Conservation (phyloP, 2,888 invertebrate species). For the Drosophila flavopinicola region DNA sequence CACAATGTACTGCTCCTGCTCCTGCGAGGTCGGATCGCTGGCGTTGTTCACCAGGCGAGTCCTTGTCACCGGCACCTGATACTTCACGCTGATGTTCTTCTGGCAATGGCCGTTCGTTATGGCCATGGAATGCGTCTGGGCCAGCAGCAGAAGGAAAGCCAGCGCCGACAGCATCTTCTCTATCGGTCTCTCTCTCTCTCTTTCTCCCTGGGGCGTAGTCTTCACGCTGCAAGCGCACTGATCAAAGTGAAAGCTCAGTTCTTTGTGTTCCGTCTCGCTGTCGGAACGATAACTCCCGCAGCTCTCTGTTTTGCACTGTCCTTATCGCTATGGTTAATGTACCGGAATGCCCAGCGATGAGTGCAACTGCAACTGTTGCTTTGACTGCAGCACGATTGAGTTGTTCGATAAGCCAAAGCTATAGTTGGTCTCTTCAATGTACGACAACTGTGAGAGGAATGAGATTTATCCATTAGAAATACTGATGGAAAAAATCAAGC, state of each 20-base stretch:
- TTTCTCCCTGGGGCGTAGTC: slow-evolving; percentile 4
- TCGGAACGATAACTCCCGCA: slow-evolving; percentile 46
- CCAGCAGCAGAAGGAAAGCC: slow-evolving; percentile 11
- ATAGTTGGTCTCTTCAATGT: neutral
- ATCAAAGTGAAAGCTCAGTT: slow-evolving; percentile 56
- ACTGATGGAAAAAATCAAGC: no score
- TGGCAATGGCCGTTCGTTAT: slow-evolving; percentile 78
- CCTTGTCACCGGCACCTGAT: slow-evolving; percentile 75
- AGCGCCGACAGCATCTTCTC: slow-evolving; percentile 43
- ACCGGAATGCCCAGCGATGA: neutral
- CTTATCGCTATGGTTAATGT: slow-evolving; percentile 43
- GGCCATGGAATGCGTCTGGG: slow-evolving; percentile 49
- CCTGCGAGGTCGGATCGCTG: slow-evolving; percentile 3
- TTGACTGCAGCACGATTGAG: slow-evolving; percentile 1
- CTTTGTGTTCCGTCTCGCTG: slow-evolving; percentile 33
- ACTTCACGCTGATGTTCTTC: slow-evolving; percentile 80
- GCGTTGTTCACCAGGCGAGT: slow-evolving; percentile 34
- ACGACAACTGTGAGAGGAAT: neutral
- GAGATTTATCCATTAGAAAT: neutral
- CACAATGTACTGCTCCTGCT: slow-evolving; percentile 59
- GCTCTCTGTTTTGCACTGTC: slow-evolving; percentile 33
- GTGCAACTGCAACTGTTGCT: slow-evolving; percentile 1
- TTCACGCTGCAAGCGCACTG: slow-evolving; percentile 41
- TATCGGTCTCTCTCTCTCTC: no score
- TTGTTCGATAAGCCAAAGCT: no score